A percentile compares a stretch with the other conserved stretches of the same genome.
phyloP scores from a whole-genome alignment of 2,888 invertebrate species.

The Psococerastis gibbosa region DNA sequence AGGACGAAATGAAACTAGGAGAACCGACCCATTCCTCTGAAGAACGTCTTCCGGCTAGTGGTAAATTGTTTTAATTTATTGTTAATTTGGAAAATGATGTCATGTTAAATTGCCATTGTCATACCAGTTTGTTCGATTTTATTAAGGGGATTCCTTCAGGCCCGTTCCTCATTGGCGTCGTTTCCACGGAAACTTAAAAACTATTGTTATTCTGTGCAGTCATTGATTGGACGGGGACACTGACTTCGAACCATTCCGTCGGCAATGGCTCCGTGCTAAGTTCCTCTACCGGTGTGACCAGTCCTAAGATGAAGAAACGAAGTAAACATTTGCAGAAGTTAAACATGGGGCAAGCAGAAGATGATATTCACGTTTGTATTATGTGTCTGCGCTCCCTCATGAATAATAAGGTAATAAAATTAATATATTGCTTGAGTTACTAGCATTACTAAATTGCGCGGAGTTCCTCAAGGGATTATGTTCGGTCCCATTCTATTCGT shows the following conservation, averaged over 20 bases:
- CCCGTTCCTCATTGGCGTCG: no score
- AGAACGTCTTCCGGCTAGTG: slow-evolving; percentile 38
- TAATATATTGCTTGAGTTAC: no score
- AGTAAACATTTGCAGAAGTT: slow-evolving; percentile 71
- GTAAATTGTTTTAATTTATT: no score
- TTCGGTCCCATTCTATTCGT: no score
- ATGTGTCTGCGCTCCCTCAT: slow-evolving; percentile 98
- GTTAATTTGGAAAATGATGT: no score
- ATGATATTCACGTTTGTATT: slow-evolving; percentile 98
- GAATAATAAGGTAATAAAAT: slow-evolving; percentile 85
- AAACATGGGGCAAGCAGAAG: slow-evolving; percentile 89
- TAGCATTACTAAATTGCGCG: no score
- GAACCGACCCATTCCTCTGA: slow-evolving; percentile 57
- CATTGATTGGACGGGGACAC: neutral
- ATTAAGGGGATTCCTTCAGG: no score
- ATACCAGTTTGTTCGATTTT: no score
- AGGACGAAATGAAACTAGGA: slow-evolving; percentile 66
- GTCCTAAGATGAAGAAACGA: slow-evolving; percentile 40
- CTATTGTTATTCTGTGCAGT: no score
- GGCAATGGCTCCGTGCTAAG: neutral
- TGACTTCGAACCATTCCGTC: neutral
- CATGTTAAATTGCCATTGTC: no score
- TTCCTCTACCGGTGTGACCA: neutral
- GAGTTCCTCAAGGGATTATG: no score
- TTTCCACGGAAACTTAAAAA: no score